Base-by-base conservation (phyloP, 2,113 vertebrate species). In the Pollimyrus isidori region DNA sequence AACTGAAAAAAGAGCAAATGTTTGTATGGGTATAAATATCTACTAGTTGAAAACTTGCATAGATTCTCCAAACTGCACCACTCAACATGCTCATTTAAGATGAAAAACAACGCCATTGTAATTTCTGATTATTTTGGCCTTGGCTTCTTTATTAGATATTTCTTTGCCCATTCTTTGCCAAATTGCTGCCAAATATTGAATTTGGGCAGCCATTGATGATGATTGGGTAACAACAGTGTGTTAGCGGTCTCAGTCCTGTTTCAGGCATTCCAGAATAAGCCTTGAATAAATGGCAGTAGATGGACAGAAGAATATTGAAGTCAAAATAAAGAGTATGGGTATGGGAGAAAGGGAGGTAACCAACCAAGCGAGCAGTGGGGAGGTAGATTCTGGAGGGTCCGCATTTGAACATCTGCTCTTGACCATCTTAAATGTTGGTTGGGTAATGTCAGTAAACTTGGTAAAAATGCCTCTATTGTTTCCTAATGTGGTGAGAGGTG, bases 1-100 rank as follows among this genome's bases (percentile, higher is more conserved):
- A 93, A 93, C 80, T 52, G 92, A 84, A 35, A 35, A 91, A 92
- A 93, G 93, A 52, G 92, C 90, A 91, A 42, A 49, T 52, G 35
- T 80, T 89, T 76, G 15, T 19, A 21, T 90, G 23, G 85, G 0
- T 21, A 69, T 10, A 86, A 65, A 45, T 65, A 11, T 87, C 19
- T 35, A 7, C 49, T 56, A 48, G 49, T 48, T 76, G 69, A 86
- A 88, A 86, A 86, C 65, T 56, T 50, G 13, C 45, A 46, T 52
- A 39, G 42, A n/a, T 73, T 50, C 15, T 82, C 11, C 35, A n/a
- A n/a, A 84, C 35, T 4, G 39, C 19, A 7, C 45, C 39, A 48
- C 9, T 69, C 17, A 48, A 48, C 82, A 48, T 0, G 2, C 45
- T 48, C 82, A 84, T 7, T 80, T 48, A 84, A 48, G 19, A 48